Evolutionary conservation across 2,113 vertebrate genomes (phyloP), one percentile per base, ranked within the genome.

Genomic region (Epinephelus moara): DNA sequence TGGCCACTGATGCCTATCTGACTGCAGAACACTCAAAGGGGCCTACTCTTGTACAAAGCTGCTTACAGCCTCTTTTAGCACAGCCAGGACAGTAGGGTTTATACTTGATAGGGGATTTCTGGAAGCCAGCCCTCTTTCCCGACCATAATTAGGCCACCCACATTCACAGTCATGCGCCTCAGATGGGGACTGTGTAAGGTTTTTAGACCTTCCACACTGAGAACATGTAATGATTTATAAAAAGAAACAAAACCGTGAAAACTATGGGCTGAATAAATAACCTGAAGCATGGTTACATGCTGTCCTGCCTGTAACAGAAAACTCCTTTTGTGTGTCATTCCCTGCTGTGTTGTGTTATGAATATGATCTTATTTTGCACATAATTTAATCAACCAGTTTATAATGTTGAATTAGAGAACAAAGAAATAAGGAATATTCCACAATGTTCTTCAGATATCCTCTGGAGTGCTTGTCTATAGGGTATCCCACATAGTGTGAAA

Each of bases 91-190:
- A 88, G 88, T 85, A 56, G 70, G 81, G 83, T 90, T 89, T 87
- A 85, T 67, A 79, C 85, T 83, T 85, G 88, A 91, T 79, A 87
- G 84, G 93, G 93, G 88, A 93, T 92, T 94, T 92, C 89, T 89
- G 76, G 82, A 70, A 86, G 85, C 83, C 84, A 87, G 81, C 60
- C 84, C 71, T 80, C 71, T 90, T 84, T 88, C 76, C 67, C 75
- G 75, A 40, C 90, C 80, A 83, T 94, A 94, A 95, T 93, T 94
- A 94, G 94, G 93, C 94, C 95, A 95, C 93, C 94, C 95, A 93
- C 93, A 93, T 91, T 88, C 82, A 81, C 83, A 83, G 82, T 92
- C 94, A 94, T 90, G 88, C 17, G 73, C 72, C 60, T 85, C 70
- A 77, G 73, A 90, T 80, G 75, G 71, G 86, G 84, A 50, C 76